Evolutionary conservation across 2,888 invertebrate genomes (phyloP).

Genomic region (Thelaira solivaga): DNA sequence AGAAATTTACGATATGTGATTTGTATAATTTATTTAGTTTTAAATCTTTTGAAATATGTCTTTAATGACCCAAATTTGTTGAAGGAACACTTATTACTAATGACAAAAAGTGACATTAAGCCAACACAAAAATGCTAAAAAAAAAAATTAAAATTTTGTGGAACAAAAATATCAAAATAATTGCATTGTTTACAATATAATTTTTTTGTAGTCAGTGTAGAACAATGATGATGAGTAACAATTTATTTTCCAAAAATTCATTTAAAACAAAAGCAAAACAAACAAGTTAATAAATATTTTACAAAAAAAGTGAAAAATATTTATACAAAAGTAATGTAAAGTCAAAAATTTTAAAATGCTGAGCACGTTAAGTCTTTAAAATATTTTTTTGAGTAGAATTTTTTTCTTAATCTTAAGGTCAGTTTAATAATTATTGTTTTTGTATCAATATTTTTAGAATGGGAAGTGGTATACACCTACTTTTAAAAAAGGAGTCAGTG

Average conservation of each 20-base stretch:
- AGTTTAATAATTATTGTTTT: neutral
- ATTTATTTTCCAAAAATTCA: neutral
- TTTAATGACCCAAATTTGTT: slow-evolving; percentile 5
- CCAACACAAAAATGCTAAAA: neutral
- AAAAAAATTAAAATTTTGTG: neutral
- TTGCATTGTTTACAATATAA: slow-evolving; percentile 46
- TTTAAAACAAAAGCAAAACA: neutral
- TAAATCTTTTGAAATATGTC: neutral
- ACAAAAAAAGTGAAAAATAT: slow-evolving; percentile 44
- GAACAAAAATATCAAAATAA: slow-evolving; percentile 14
- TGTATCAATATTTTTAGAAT: neutral
- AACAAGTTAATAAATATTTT: neutral
- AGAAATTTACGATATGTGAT: neutral
- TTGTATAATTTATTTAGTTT: neutral
- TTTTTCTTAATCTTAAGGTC: too few relatives aligned
- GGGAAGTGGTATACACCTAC: too few relatives aligned
- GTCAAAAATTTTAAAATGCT: slow-evolving; percentile 14
- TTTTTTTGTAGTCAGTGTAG: too few relatives aligned
- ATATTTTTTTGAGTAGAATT: too few relatives aligned
- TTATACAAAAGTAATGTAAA: neutral
- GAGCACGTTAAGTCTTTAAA: slow-evolving; percentile 20
- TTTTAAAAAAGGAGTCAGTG: too few relatives aligned
- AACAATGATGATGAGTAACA: slow-evolving; percentile 29
- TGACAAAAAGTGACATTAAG: neutral
- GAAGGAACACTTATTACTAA: neutral